These are phyloP conservation scores for Chironomus tentans DNA, from an alignment of 2,888 invertebrate genomes.

Conservation along the genomic window DNA sequence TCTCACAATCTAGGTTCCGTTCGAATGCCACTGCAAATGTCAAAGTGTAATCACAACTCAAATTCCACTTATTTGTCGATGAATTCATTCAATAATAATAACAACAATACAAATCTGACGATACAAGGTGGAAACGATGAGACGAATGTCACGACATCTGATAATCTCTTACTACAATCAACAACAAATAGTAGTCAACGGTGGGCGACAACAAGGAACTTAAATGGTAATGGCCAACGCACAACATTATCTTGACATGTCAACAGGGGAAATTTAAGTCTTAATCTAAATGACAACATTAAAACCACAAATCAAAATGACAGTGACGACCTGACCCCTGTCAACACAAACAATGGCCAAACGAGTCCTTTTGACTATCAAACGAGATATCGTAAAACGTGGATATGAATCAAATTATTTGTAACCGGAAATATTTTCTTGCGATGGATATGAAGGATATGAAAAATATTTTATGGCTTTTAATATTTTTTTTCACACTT, in stretches of 20 bases:
- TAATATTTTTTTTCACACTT: no score
- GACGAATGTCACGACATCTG: neutral
- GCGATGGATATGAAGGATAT: no score
- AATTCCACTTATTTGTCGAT: slow-evolving; percentile 30
- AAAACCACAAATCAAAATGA: slow-evolving; percentile 9
- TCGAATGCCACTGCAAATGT: slow-evolving; percentile 39
- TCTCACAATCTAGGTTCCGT: slow-evolving; percentile 36
- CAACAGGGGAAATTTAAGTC: neutral
- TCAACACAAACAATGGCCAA: slow-evolving; percentile 8
- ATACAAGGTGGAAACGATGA: neutral
- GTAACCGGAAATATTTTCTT: neutral
- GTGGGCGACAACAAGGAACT: slow-evolving; percentile 3
- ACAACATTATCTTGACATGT: slow-evolving; percentile 14
- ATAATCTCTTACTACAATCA: slow-evolving; percentile 18
- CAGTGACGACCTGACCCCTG: neutral
- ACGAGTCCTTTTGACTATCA: neutral
- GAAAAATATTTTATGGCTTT: neutral
- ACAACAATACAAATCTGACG: slow-evolving; percentile 2
- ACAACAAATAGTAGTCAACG: neutral
- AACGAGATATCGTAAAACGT: slow-evolving; percentile 22
- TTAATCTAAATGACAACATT: slow-evolving; percentile 1
- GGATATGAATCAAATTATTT: slow-evolving; percentile 14
- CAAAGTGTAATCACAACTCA: slow-evolving; percentile 29
- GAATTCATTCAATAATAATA: slow-evolving; percentile 32
- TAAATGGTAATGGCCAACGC: slow-evolving; percentile 15